phyloP scores from a whole-genome alignment of 2,797 vertebrate genomes.

The Hyperoplus lanceolatus region DNA sequence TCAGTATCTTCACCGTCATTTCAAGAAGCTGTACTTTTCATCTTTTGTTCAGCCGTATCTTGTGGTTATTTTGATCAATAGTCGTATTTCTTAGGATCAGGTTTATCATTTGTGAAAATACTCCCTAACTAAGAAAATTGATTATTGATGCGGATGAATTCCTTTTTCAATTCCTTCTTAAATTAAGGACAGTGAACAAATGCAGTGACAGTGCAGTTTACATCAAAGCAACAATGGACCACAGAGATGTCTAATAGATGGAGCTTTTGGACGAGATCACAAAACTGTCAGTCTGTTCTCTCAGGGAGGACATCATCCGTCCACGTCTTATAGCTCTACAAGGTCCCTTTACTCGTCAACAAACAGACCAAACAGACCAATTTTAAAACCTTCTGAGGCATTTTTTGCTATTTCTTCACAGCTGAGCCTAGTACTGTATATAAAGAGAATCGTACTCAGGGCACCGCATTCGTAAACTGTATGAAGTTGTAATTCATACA shows the following conservation, averaged over 20 bases:
- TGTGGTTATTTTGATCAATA: constrained; percentile 2
- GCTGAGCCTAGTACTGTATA: constrained; percentile 11
- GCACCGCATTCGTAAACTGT: neutral
- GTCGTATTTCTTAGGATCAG: neutral
- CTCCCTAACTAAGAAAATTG: neutral
- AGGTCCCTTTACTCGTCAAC: constrained; percentile 16
- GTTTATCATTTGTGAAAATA: neutral
- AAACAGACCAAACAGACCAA: constrained; percentile 14
- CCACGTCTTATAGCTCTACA: constrained; percentile 21
- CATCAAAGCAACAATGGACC: constrained; percentile 25
- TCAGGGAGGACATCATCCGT: constrained; percentile 23
- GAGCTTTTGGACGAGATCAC: constrained; percentile 55
- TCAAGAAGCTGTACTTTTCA: neutral
- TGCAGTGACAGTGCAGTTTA: constrained; percentile 11
- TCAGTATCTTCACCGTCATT: neutral
- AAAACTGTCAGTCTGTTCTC: constrained; percentile 36
- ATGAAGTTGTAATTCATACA: neutral
- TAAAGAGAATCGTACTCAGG: neutral
- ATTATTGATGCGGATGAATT: neutral
- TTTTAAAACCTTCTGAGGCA: neutral
- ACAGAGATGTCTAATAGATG: constrained; percentile 51
- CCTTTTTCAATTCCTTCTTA: neutral
- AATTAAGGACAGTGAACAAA: neutral
- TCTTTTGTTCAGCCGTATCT: neutral
- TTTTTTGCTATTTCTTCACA: constrained; percentile 14